Evolutionary conservation across 2,888 invertebrate species (phyloP), one percentile per base, ranked within the genome.

Genomic region (Sesamia inferens): DNA sequence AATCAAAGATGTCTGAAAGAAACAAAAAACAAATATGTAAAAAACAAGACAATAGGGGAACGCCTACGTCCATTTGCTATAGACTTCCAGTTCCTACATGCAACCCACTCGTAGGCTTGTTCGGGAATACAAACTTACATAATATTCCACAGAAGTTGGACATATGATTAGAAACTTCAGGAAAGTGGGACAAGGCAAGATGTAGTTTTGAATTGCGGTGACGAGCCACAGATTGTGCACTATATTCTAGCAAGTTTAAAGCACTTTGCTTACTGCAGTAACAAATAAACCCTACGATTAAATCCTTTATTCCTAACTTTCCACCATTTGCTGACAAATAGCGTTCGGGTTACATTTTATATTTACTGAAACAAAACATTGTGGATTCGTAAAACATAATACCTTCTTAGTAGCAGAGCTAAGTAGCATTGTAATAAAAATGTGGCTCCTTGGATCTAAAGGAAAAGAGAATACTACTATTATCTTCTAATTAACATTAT

Each of bases 1-100:
- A 67, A 72, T 64, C 69, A 71, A n/a, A 13, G 13, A 55, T 71
- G 59, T 14, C 51, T 67, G 71, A 75, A 78, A 76, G 72, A 76
- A 81, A 78, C 59, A 74, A 74, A 67, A 82, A 83, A 61, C n/a
- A 63, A 64, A 68, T 62, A 55, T 57, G 22, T 57, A 72, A 74
- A 78, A 78, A 75, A 81, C 65, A 74, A 82, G 76, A 88, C 87
- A 88, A 88, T 86, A 65, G 76, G 57, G 67, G 70, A 74, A 77
- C 84, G 77, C 87, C 88, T 81, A 87, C 87, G 74, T 71, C 69
- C 70, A 68, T 70, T 73, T 69, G 57, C 62, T 48, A 8, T 51
- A 59, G 68, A 74, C 71, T 81, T 70, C 79, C 74, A 74, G 70
- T 81, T 70, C 79, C 74, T 68, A 71, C 67, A n/a, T 67, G 62